Base-by-base conservation (phyloP, 2,888 invertebrate species). In the Theodoxus fluviatilis region DNA sequence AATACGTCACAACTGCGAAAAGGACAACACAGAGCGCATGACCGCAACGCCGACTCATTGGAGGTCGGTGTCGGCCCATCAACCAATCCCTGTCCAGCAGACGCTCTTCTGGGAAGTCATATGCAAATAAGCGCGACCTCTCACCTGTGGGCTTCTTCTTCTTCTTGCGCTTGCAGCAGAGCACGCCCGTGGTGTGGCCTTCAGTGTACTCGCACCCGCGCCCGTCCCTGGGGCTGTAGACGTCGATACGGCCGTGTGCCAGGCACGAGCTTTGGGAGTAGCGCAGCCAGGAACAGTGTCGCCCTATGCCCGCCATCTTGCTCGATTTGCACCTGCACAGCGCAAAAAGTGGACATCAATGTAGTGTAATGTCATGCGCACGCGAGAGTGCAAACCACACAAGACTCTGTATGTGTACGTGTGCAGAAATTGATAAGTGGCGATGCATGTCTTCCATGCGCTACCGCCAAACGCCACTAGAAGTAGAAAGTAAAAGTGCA, bases 231-330 rank as follows among this genome's bases (percentile, higher is more conserved):
- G 79, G 76, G 66, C 75, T 74, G 69, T 79, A 83, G n/a, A 84
- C 85, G 67, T 85, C 85, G n/a, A 86, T 79, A 33, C 84, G 78
- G 15, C 85, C 85, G 40, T 80, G 76, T 7, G 81, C 72, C 67
- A 85, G 72, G 74, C 86, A 86, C 0, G 84, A 84, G 18, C 71
- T 74, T 25, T 77, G 76, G 33, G 79, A 77, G 47, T 81, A 79
- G 4, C 79, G 74, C 28, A 80, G 74, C 65, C 78, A 75, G 0
- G 81, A 80, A 76, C 86, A 86, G 33, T 78, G 75, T 28, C 75
- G 75, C 3, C 86, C 86, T 18, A 86, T 77, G 4, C 85, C 86
- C 15, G 85, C 84, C 81, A 86, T 81, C 40, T 78, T 77, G 38
- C 79, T 80, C 18, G 78, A 70, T 40, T 78, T 79, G 76, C 85